A percentile compares a stretch with the other conserved stretches of the same genome.
These are phyloP conservation scores for Leucophora obtusa DNA, from an alignment of 2,888 invertebrate genomes.

Conservation along the genomic window DNA sequence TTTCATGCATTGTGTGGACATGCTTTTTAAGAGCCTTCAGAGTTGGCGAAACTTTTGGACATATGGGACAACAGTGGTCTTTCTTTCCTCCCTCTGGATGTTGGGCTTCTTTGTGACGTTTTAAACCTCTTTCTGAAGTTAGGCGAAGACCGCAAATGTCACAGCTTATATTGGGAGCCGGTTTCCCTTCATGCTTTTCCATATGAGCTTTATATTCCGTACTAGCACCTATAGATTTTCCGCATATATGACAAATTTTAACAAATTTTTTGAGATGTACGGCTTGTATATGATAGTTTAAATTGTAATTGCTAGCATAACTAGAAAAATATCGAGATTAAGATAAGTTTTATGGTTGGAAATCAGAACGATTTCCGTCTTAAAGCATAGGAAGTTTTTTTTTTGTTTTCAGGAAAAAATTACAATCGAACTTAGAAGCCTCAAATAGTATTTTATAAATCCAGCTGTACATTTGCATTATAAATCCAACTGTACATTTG, in stretches of 20 bases:
- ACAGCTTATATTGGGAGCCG: conserved; percentile 70
- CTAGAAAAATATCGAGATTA: neutral
- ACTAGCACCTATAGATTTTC: conserved; percentile 73
- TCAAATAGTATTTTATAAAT: too few relatives aligned
- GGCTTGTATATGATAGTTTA: conserved; percentile 70
- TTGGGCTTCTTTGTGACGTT: conserved; percentile 72
- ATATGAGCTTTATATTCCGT: conserved; percentile 73
- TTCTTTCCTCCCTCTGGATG: conserved; percentile 73
- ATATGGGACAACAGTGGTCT: conserved; percentile 73
- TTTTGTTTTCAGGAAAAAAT: too few relatives aligned
- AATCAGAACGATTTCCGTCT: too few relatives aligned
- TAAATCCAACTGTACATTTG: too few relatives aligned
- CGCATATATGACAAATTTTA: conserved; percentile 76
- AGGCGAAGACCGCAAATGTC: conserved; percentile 73
- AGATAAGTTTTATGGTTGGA: too few relatives aligned
- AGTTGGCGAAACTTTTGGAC: conserved; percentile 75
- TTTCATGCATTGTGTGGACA: conserved; percentile 74
- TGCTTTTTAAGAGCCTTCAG: conserved; percentile 76
- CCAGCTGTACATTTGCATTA: too few relatives aligned
- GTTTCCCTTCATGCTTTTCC: conserved; percentile 72
- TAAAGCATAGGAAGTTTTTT: too few relatives aligned
- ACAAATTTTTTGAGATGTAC: conserved; percentile 74
- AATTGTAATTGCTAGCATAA: neutral
- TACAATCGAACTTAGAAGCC: too few relatives aligned
- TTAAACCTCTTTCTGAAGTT: conserved; percentile 72